Evolutionary conservation across 2,888 invertebrate species (phyloP).

Genomic region (Bedellia somnulentella): DNA sequence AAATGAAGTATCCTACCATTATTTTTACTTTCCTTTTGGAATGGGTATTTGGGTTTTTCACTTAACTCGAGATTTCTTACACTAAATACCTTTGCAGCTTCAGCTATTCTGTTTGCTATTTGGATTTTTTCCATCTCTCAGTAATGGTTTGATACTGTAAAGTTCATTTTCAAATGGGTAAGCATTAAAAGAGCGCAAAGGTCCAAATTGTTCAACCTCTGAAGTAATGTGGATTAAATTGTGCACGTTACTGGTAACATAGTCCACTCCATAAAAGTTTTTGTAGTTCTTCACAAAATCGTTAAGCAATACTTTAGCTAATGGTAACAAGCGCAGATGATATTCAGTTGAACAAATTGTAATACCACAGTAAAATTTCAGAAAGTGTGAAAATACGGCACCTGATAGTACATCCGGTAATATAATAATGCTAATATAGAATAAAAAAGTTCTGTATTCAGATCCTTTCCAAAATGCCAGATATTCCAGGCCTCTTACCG

Average conservation of each 20-base stretch:
- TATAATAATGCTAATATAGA: constrained; percentile 11
- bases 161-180: constrained; percentile 11
- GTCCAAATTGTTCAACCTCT: constrained; percentile 8
- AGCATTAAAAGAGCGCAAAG: constrained; percentile 7
- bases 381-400: constrained; percentile 6
- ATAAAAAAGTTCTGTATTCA: constrained; percentile 12
- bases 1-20: constrained; percentile 1
- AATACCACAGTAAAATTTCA: constrained; percentile 6
- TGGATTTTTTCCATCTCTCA: constrained; percentile 10
- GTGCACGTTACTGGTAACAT: constrained; percentile 9
- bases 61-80: background rate
- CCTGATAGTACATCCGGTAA: constrained; percentile 9
- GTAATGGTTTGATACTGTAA: constrained; percentile 8
- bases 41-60: constrained; percentile 1
- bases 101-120: constrained; percentile 8
- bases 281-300: constrained; percentile 8
- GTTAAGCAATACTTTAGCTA: constrained; percentile 8
- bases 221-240: constrained; percentile 7
- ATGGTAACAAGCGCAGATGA: constrained; percentile 1
- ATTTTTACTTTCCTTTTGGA: constrained; percentile 1
- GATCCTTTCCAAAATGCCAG: constrained; percentile 13
- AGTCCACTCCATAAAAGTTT: constrained; percentile 10
- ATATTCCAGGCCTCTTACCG: constrained; percentile 9
- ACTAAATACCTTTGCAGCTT: constrained; percentile 1
- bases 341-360: constrained; percentile 6